Conservation (phyloP, 2,113 vertebrate genomes). For the Elephas maximus region DNA sequence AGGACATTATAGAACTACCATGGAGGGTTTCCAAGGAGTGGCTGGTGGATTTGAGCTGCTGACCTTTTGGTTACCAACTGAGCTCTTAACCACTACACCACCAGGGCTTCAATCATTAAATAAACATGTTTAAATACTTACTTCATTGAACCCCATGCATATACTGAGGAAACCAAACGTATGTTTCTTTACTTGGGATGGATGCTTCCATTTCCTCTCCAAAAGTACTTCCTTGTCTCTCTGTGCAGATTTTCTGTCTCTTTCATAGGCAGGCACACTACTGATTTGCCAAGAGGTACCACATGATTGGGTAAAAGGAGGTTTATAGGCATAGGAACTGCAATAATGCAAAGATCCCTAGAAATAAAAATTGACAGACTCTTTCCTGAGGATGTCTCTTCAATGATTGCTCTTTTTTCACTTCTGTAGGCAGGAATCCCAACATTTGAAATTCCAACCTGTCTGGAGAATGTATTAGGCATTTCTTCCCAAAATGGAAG, state of each 20-base stretch:
- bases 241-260: neutral
- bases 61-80: too few relatives aligned
- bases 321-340: neutral
- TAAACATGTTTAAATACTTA: neutral
- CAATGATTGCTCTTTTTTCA: conserved; percentile 60
- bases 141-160: neutral
- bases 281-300: neutral
- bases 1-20: too few relatives aligned
- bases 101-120: neutral
- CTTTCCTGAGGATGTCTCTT: neutral
- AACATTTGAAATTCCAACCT: neutral
- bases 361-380: neutral
- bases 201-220: too few relatives aligned
- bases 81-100: too few relatives aligned
- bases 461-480: neutral
- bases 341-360: neutral
- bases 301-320: neutral
- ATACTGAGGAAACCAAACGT: neutral
- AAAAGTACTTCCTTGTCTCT: neutral
- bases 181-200: neutral
- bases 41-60: too few relatives aligned
- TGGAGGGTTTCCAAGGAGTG: too few relatives aligned
- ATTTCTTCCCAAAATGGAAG: conserved; percentile 27
- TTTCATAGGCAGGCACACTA: neutral
- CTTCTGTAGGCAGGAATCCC: neutral